Percentiles rank a stretch among this genome's conserved stretches.
Conservation (phyloP, 2,113 vertebrate genomes). For the Nesogale talazaci region DNA sequence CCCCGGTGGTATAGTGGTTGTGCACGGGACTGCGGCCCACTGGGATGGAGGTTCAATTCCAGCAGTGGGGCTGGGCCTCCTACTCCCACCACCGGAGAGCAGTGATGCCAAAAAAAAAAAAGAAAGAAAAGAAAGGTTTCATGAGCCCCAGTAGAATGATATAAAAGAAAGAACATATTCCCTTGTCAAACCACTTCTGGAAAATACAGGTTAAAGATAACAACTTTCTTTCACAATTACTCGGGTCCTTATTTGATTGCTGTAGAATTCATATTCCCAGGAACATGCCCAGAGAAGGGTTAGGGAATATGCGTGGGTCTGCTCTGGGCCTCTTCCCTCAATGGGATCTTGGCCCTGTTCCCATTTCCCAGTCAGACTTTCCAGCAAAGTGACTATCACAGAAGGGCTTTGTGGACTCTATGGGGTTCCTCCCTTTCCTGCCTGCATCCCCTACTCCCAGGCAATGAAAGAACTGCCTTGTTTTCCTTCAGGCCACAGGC, state of each 20-base stretch:
- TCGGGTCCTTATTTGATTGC: not conserved
- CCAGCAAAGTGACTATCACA: slow-evolving; percentile 43
- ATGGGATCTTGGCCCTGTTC: slow-evolving; percentile 53
- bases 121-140: too few relatives aligned
- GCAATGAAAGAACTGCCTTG: slow-evolving; percentile 66
- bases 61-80: too few relatives aligned
- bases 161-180: too few relatives aligned
- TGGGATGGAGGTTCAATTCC: too few relatives aligned
- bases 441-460: not conserved
- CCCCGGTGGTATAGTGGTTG: too few relatives aligned
- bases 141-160: too few relatives aligned
- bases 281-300: slow-evolving; percentile 23
- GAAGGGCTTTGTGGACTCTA: slow-evolving; percentile 60
- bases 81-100: too few relatives aligned
- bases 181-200: not conserved
- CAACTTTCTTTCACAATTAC: not conserved
- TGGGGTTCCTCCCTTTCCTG: slow-evolving; percentile 35
- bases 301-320: not conserved
- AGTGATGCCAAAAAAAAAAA: too few relatives aligned
- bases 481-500: slow-evolving; percentile 27
- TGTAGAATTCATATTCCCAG: not conserved
- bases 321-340: not conserved
- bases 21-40: too few relatives aligned
- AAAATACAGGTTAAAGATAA: slow-evolving; percentile 14
- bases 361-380: slow-evolving; percentile 61